These are phyloP conservation scores for Listronotus oregonensis DNA, from an alignment of 1,140 invertebrate species.

Conservation along the genomic window DNA sequence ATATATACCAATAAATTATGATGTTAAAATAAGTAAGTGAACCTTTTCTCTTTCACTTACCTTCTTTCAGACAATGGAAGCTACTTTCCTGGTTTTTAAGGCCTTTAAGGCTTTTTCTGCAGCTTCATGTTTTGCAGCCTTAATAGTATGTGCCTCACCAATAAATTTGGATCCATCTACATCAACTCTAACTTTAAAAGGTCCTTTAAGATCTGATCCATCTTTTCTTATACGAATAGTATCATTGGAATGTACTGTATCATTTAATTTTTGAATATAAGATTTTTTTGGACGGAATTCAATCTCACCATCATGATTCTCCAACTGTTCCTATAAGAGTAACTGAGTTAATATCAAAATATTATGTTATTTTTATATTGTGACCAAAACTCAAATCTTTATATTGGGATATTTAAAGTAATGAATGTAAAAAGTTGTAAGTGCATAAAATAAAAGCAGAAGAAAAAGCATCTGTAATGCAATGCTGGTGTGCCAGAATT, in stretches of 20 bases:
- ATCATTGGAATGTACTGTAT: slow-evolving; percentile 35
- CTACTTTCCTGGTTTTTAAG: slow-evolving; percentile 30
- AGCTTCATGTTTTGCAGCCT: slow-evolving; percentile 47
- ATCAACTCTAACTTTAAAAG: slow-evolving; percentile 43
- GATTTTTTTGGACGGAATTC: slow-evolving; percentile 29
- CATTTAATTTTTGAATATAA: slow-evolving; percentile 42
- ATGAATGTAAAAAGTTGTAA: too few relatives aligned
- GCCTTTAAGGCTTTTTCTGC: slow-evolving; percentile 43
- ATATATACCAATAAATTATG: too few relatives aligned
- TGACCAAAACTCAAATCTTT: too few relatives aligned
- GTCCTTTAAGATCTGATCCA: slow-evolving; percentile 36
- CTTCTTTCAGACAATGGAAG: slow-evolving; percentile 38
- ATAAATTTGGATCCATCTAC: slow-evolving; percentile 41
- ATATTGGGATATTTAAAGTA: too few relatives aligned
- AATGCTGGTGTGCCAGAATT: too few relatives aligned
- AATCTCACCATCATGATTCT: background rate
- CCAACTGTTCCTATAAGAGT: slow-evolving; percentile 4
- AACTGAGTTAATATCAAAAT: too few relatives aligned
- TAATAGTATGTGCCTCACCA: slow-evolving; percentile 43
- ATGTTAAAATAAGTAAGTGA: too few relatives aligned
- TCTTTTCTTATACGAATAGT: slow-evolving; percentile 33
- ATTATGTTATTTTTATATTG: too few relatives aligned
- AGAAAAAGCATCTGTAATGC: too few relatives aligned
- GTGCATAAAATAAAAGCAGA: too few relatives aligned
- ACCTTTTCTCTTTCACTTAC: slow-evolving; percentile 6